These are phyloP conservation scores for Laterallus jamaicensis DNA, from an alignment of 2,113 vertebrate genomes.

Conservation along the genomic window DNA sequence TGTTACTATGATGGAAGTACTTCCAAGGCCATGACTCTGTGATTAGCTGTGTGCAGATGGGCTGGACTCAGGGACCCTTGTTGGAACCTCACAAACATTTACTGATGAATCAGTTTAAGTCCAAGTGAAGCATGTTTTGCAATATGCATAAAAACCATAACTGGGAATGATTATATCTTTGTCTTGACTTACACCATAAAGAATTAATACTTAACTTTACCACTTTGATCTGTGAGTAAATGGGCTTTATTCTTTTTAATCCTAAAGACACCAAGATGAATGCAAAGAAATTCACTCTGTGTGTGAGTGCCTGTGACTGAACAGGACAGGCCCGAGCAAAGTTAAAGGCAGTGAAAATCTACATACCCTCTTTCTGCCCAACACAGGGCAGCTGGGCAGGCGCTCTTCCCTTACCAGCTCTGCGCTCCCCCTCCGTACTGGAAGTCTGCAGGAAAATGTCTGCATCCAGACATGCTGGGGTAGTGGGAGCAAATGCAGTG, in stretches of 20 bases:
- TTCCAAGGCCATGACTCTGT: neutral
- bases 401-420: neutral
- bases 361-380: neutral
- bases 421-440: neutral
- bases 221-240: neutral
- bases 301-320: neutral
- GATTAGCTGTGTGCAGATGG: neutral
- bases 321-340: rapidly evolving
- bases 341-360: neutral
- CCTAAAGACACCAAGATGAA: neutral
- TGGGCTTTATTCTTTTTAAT: neutral
- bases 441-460: neutral
- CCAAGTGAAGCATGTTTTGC: neutral
- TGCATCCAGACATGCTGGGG: neutral
- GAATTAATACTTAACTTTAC: neutral
- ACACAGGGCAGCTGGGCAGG: neutral
- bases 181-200: neutral
- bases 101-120: neutral
- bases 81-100: neutral
- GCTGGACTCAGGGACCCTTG: neutral
- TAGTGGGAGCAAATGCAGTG: neutral
- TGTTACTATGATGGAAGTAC: neutral
- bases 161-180: neutral
- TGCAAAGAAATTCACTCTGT: neutral
- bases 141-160: neutral